Conservation (phyloP, 2,113 vertebrate genomes). For the Aptenodytes patagonicus region DNA sequence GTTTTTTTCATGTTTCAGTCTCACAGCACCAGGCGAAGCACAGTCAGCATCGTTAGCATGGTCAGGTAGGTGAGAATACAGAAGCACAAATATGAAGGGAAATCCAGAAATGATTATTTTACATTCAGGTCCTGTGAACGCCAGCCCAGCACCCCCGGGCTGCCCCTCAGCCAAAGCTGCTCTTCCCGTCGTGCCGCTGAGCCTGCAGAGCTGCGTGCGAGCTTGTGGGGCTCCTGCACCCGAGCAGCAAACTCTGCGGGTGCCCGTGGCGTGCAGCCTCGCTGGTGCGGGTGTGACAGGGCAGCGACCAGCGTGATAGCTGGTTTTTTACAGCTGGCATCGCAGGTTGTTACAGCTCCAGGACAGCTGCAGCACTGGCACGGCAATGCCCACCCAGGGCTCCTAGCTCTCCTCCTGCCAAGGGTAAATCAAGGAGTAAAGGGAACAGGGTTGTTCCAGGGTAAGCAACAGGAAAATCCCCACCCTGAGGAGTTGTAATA, state of each 20-base stretch:
- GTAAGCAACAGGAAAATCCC: neutral
- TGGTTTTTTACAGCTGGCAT: neutral
- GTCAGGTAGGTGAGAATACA: neutral
- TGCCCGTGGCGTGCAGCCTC: rapidly evolving
- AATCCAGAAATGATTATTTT: neutral
- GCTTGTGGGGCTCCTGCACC: neutral
- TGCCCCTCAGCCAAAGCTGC: neutral
- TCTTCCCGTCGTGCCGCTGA: neutral
- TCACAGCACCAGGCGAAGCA: neutral
- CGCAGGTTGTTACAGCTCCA: neutral
- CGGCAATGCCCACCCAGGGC: neutral
- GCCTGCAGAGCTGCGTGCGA: neutral
- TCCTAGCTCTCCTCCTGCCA: neutral
- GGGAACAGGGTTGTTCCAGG: neutral
- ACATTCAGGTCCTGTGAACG: neutral
- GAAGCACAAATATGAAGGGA: neutral
- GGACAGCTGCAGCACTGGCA: neutral
- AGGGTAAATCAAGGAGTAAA: neutral
- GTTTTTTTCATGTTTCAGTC: neutral
- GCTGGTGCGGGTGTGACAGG: neutral
- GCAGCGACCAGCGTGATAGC: rapidly evolving
- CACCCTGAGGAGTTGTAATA: neutral
- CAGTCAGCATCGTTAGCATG: rapidly evolving
- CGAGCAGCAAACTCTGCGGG: neutral
- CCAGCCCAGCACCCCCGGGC: neutral